Evolutionary conservation across 2,888 invertebrate genomes (phyloP).

Genomic region (Acanthosepion lycidas): DNA sequence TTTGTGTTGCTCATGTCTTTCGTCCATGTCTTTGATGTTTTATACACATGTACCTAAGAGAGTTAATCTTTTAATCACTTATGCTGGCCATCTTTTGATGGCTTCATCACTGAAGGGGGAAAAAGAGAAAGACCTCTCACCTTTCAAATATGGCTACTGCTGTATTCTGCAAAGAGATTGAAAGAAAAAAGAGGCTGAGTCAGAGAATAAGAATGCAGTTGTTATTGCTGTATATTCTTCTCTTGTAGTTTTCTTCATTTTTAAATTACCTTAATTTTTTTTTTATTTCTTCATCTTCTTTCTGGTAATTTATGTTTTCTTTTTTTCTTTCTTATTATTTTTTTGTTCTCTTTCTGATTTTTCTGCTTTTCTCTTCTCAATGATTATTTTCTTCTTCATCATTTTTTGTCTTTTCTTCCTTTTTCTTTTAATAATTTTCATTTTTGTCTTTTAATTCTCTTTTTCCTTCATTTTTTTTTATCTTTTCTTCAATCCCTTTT

Average conservation of each 20-base stretch:
- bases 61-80: conserved; percentile 33
- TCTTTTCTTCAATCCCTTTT: neutral
- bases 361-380: neutral
- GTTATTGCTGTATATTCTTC: neutral
- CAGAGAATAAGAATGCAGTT: conserved; percentile 11
- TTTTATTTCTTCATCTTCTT: no score
- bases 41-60: neutral
- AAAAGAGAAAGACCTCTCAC: neutral
- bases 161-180: neutral
- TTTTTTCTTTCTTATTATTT: neutral
- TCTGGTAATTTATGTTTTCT: neutral
- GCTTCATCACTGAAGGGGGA: neutral
- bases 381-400: neutral
- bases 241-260: neutral
- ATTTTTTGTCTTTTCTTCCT: neutral
- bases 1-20: neutral
- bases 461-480: neutral
- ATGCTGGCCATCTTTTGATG: neutral
- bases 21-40: conserved; percentile 17
- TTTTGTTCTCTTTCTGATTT: neutral
- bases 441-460: neutral
- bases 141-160: neutral
- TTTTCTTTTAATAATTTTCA: neutral
- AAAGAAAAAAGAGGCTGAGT: neutral
- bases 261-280: neutral